Evolutionary conservation across 2,888 invertebrate species (phyloP), one percentile per base, ranked within the genome.

Genomic region (Neoascia interrupta): DNA sequence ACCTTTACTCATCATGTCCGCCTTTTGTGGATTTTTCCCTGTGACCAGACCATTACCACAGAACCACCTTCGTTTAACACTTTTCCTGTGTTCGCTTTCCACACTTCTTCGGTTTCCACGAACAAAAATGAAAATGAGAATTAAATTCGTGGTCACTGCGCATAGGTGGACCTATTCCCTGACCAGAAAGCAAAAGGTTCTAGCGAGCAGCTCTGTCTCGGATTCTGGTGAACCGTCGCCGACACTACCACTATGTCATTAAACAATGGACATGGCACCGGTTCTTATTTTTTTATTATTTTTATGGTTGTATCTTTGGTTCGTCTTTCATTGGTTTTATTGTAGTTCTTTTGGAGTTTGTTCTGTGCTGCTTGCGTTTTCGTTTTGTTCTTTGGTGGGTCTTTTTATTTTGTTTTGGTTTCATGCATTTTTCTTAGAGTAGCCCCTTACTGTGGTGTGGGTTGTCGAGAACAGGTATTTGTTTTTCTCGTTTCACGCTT

Each of bases 201-300:
- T 61, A 56, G 45, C 47, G 34, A 31, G 10, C 41, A 37, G 15
- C 54, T 49, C 37, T 37, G 51, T 4, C 36, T 23, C 39, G 31
- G 2, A n/a, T n/a, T n/a, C n/a, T n/a, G n/a, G n/a, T n/a, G n/a
- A n/a, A n/a, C n/a, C n/a, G n/a, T n/a, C n/a, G n/a, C n/a, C n/a
- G n/a, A n/a, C n/a, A n/a, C n/a, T n/a, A n/a, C n/a, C n/a, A n/a
- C n/a, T n/a, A n/a, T n/a, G n/a, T 70, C 63, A 64, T 76, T 64
- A 72, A 79, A 72, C 72, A 79, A 79, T 79, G 79, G 61, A 56
- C 73, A 72, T 61, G 56, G 68, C 79, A 79, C 79, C 79, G 79
- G 79, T 79, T 79, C 73, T 72, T 66, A 26, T 26, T n/a, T 31
- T 31, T n/a, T 6, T 31, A 31, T 79, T 73, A 79, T 70, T 79